These are phyloP conservation scores for Schizopygopsis malacanthus DNA, from an alignment of 2,797 vertebrate genomes.

Conservation along the genomic window DNA sequence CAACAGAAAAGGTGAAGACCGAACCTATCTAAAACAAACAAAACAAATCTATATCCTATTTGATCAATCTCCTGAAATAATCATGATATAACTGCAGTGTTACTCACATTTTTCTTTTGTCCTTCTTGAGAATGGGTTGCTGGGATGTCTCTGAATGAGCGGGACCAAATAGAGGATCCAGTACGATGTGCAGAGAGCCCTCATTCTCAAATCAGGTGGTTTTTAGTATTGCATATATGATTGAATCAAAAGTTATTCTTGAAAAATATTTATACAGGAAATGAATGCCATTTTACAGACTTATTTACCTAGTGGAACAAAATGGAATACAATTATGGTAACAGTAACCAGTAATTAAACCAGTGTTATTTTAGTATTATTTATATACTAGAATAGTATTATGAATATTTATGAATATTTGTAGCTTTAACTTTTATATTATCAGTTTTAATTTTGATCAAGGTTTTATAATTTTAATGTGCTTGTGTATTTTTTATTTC, in stretches of 20 bases:
- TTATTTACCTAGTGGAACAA: slow-evolving; percentile 11
- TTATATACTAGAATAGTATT: background rate
- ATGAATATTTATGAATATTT: background rate
- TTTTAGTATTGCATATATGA: background rate
- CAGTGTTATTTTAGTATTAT: background rate
- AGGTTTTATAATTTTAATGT: background rate
- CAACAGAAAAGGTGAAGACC: slow-evolving; percentile 70
- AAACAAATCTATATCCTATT: background rate
- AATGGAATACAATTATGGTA: background rate
- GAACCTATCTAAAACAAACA: background rate
- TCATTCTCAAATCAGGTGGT: slow-evolving; percentile 74
- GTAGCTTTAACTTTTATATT: background rate
- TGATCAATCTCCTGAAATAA: background rate
- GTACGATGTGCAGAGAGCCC: slow-evolving; percentile 71
- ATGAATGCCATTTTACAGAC: background rate
- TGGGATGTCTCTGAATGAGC: slow-evolving; percentile 64
- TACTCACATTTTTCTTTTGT: slow-evolving; percentile 4
- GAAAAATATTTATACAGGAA: background rate
- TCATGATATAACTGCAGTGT: background rate
- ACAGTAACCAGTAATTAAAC: background rate
- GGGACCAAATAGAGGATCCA: slow-evolving; percentile 73
- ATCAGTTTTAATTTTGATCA: background rate
- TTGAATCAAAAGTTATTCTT: background rate
- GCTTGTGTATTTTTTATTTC: background rate
- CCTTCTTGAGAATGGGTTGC: slow-evolving; percentile 29